phyloP scores from a whole-genome alignment of 2,113 vertebrate species.

The Corydoras maculifer region DNA sequence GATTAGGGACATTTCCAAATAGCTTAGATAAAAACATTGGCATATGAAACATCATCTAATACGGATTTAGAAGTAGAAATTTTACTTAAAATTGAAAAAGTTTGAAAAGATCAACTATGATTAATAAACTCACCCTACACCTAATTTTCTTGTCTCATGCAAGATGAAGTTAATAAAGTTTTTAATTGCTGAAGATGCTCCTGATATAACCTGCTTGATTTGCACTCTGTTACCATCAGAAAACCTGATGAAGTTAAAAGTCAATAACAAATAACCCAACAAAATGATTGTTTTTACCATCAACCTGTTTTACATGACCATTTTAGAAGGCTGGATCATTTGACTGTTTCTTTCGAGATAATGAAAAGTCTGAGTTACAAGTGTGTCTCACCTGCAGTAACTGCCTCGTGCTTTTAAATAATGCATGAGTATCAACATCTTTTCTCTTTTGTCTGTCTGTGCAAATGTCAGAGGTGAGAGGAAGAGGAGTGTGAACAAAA shows the following conservation, averaged over 20 bases:
- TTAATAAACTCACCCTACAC: no score
- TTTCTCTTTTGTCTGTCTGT: conserved; percentile 45
- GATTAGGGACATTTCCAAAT: not conserved
- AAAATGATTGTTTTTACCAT: not conserved
- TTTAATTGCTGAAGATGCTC: no score
- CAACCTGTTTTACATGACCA: not conserved
- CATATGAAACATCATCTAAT: not conserved
- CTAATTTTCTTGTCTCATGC: no score
- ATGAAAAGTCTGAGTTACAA: conserved; percentile 31
- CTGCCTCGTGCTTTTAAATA: conserved; percentile 49
- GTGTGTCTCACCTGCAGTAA: conserved; percentile 11
- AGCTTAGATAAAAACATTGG: not conserved
- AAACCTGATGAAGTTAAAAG: no score
- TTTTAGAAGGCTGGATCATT: conserved; percentile 16
- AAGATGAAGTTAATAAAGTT: no score
- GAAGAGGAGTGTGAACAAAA: conserved; percentile 41
- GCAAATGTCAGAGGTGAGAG: conserved; percentile 56
- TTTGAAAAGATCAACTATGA: no score
- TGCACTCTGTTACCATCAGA: no score
- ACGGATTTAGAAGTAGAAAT: not conserved
- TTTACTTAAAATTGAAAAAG: no score
- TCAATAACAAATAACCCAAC: not conserved
- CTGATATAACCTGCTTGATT: no score
- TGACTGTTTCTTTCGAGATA: conserved; percentile 23
- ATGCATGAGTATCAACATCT: conserved; percentile 52